Percentiles rank a stretch among this genome's conserved stretches.
Conservation (phyloP, 1,140 invertebrate genomes). For the Cylas formicarius region DNA sequence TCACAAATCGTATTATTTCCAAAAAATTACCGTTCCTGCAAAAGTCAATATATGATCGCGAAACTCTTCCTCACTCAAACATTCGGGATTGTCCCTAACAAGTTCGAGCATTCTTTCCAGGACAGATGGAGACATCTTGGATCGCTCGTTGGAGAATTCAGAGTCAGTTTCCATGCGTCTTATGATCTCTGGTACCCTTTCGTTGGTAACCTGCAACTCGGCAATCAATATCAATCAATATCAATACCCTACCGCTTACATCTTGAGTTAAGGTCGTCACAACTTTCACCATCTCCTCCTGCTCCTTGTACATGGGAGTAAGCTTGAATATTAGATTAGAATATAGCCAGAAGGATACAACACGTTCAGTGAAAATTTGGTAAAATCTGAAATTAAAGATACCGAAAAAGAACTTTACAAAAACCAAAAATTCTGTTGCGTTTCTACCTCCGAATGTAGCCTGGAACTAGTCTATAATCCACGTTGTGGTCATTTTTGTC, state of each 20-base stretch:
- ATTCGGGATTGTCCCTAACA: neutral
- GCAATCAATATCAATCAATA: too few species aligned
- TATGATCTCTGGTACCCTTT: conserved; percentile 4
- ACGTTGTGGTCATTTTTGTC: conserved; percentile 14
- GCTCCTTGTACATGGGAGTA: conserved; percentile 12
- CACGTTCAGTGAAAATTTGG: conserved; percentile 11
- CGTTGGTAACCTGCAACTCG: conserved; percentile 10
- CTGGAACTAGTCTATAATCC: conserved; percentile 18
- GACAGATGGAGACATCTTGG: conserved; percentile 1
- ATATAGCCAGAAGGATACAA: conserved; percentile 15
- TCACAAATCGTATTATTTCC: too few species aligned
- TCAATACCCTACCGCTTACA: conserved; percentile 4
- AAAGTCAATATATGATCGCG: conserved; percentile 22
- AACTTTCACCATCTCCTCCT: conserved; percentile 7
- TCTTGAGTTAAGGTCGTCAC: conserved; percentile 9
- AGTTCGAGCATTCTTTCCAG: conserved; percentile 11
- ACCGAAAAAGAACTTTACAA: neutral
- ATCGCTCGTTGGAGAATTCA: neutral
- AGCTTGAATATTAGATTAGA: conserved; percentile 8
- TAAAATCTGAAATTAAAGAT: conserved; percentile 11
- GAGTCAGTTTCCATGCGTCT: neutral
- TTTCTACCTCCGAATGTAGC: conserved; percentile 14
- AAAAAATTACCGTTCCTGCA: conserved; percentile 23
- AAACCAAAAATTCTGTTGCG: conserved; percentile 1
- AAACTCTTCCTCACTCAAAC: conserved; percentile 16